Evolutionary conservation across 1,140 invertebrate species (phyloP), one percentile per base, ranked within the genome.

Genomic region (Euwallacea similis): DNA sequence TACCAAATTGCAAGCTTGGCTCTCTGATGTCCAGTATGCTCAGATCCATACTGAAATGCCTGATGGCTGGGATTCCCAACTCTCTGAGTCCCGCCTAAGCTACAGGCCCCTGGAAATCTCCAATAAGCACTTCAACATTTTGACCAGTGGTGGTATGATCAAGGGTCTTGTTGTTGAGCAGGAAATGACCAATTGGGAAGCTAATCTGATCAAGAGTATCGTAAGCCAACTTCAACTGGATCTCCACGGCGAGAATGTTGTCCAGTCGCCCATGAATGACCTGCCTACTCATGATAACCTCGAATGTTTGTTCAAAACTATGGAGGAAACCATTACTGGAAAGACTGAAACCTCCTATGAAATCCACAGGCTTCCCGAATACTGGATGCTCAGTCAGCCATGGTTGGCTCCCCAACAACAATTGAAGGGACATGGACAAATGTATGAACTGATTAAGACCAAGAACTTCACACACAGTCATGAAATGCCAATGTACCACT

Each of bases 301-400:
- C 8, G 82, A 84, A 71, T 87, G 84, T 2, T 79, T 84, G 10
- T 91, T 85, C 81, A 88, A 84, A 67, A 86, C 85, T 41, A 88
- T 90, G 86, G 90, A 92, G 80, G 85, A 87, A 69, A 86, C 88
- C 6, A 85, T 91, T 41, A 85, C 85, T 74, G 90, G 90, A 55
- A 85, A 86, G 77, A 89, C 87, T 75, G 87, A 90, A 77, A 89
- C 88, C 8, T 69, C 86, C 0, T 91, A 91, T 79, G 85, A 89
- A 15, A 85, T 91, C 7, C 83, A 83, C 10, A 86, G 85, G 0
- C 79, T 89, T 44, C 81, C 86, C 4, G 78, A 85, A 16, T 84
- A 85, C 69, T 78, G 84, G 74, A 11, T 84, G 3, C 72, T 81
- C 55, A 67, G 64, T 46, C 76, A 83, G 56, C 85, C 85, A 6